Evolutionary conservation across 1,140 invertebrate species (phyloP).

Genomic region (Polyergus mexicanus): DNA sequence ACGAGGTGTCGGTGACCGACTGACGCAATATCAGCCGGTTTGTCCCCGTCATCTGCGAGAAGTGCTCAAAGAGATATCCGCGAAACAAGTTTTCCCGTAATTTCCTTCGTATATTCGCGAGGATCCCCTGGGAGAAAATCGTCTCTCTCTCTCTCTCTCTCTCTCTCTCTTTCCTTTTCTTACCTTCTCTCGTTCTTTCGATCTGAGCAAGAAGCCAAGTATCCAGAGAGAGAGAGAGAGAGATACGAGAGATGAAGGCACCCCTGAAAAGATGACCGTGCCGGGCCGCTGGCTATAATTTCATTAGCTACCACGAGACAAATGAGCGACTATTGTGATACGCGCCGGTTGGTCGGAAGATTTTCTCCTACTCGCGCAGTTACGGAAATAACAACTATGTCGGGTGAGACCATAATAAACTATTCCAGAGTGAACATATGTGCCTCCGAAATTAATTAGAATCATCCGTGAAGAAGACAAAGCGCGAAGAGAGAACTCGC

Average conservation of each 20-base stretch:
- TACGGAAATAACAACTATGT: slow-evolving; percentile 77
- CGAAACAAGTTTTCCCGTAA: slow-evolving; percentile 82
- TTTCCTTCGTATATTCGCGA: slow-evolving; percentile 71
- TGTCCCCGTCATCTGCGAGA: slow-evolving; percentile 79
- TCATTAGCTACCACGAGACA: slow-evolving; percentile 86
- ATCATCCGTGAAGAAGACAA: slow-evolving; percentile 17
- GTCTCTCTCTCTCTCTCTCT: slow-evolving; percentile 13
- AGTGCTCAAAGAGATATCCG: slow-evolving; percentile 82
- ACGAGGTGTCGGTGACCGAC: slow-evolving; percentile 64
- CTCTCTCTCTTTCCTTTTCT: background rate
- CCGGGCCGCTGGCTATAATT: slow-evolving; percentile 83
- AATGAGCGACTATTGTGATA: slow-evolving; percentile 85
- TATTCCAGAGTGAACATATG: slow-evolving; percentile 23
- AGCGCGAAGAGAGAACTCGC: background rate
- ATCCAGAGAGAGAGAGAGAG: slow-evolving; percentile 20
- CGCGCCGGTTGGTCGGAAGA: slow-evolving; percentile 85
- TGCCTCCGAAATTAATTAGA: slow-evolving; percentile 67
- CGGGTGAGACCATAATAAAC: slow-evolving; percentile 72
- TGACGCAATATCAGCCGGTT: slow-evolving; percentile 77
- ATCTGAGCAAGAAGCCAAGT: slow-evolving; percentile 11
- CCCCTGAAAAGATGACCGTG: slow-evolving; percentile 78
- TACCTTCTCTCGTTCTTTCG: slow-evolving; percentile 33
- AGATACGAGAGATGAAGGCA: slow-evolving; percentile 56
- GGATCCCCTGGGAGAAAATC: slow-evolving; percentile 43
- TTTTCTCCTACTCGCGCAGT: slow-evolving; percentile 69